Evolutionary conservation across 2,797 vertebrate genomes (phyloP).

Genomic region (Schizopygopsis malacanthus): DNA sequence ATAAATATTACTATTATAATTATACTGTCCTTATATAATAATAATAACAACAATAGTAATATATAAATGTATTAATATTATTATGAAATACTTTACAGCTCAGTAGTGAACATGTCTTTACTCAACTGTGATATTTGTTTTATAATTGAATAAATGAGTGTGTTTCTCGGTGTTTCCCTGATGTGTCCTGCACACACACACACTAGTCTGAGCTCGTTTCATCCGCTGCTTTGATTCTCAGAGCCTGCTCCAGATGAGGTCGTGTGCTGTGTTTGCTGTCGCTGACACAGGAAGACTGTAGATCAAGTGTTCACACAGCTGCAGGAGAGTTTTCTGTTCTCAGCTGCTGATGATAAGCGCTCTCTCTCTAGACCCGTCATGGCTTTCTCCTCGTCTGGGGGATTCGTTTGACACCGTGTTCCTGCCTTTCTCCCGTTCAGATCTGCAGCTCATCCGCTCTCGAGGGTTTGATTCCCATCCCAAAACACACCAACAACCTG

Average conservation of each 20-base stretch:
- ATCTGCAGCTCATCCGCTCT: constrained; percentile 81
- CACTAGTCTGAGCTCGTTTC: not conserved
- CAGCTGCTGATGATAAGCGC: constrained; percentile 37
- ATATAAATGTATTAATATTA: no score
- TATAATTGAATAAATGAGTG: no score
- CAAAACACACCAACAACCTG: constrained; percentile 38
- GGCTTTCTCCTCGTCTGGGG: constrained; percentile 70
- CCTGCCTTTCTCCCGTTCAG: constrained; percentile 79
- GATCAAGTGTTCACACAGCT: constrained; percentile 57
- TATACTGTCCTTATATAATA: not conserved
- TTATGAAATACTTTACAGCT: no score
- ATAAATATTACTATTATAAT: not conserved
- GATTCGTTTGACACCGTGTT: constrained; percentile 88
- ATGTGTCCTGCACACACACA: no score
- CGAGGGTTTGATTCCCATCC: constrained; percentile 81
- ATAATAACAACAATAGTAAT: no score
- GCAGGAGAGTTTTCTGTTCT: not conserved
- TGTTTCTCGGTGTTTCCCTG: no score
- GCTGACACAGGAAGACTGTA: constrained; percentile 35
- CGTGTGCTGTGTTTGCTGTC: not conserved
- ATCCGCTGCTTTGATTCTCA: not conserved
- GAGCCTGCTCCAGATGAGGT: not conserved
- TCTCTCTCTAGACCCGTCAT: constrained; percentile 57
- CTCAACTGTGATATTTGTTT: no score
- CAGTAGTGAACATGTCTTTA: no score